Base-by-base conservation (phyloP, 1,140 invertebrate genomes). In the Drosophila subpulchrella region DNA sequence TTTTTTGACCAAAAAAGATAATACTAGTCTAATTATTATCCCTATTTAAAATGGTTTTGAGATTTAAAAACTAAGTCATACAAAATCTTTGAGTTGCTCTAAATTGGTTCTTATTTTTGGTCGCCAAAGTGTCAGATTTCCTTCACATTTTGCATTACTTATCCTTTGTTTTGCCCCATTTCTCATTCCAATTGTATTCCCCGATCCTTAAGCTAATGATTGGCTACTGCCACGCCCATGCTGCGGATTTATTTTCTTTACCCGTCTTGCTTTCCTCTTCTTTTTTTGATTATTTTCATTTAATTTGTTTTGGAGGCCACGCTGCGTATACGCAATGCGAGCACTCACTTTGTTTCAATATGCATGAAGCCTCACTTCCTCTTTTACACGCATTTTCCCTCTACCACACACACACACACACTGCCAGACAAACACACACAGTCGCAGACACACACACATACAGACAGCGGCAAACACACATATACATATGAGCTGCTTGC, bases 291-390 rank as follows among this genome's bases (percentile, higher is more conserved):
- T 56, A n/a, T 24, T 47, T 71, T 32, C 30, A 71, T 71, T 72
- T 71, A 71, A 57, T 71, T 71, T 56, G 71, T 65, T 74, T 51
- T 47, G 51, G 58, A 46, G 56, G 61, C 74, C 75, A 78, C 48
- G 65, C 58, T 75, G 83, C 82, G 82, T 85, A 85, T 85, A 85
- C 83, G 83, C 82, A 82, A 88, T 78, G 65, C 30, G 58, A 75
- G 68, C 68, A 88, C 60, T 78, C 72, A 89, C 79, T 88, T 88
- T 89, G 79, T 88, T 86, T 83, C 83, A 86, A 86, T 86, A 88
- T 86, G 83, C 83, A 88, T 74, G 84, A 65, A 17, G 53, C 62
- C 42, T 27, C 6, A 39, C 73, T 41, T 54, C 36, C 56, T 53
- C 34, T 59, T 44, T 30, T 24, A 10, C 44, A 51, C 48, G 13